phyloP scores from a whole-genome alignment of 92 coral and sea anemone species.

The Heliopora coerulea region DNA sequence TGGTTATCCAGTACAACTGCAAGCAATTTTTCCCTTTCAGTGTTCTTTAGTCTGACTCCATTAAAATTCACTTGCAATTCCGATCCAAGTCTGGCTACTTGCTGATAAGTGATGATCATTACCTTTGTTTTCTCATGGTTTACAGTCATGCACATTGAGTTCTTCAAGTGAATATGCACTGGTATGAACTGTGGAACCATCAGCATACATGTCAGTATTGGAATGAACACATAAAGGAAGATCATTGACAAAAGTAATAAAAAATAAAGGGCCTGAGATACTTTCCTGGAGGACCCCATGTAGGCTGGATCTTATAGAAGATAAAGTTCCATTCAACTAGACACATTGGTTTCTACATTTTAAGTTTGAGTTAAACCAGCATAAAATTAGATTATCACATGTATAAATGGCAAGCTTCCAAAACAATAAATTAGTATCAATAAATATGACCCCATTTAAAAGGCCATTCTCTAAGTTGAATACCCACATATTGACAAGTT shows the following conservation, averaged over 20 bases:
- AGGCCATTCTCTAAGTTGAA: conserved; percentile 37
- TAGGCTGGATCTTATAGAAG: neutral
- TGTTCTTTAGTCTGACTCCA: neutral
- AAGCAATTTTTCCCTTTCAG: neutral
- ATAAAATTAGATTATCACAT: neutral
- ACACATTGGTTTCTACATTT: conserved; percentile 13
- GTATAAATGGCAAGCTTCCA: conserved; percentile 15
- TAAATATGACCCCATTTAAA: conserved; percentile 19
- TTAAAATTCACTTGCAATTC: conserved; percentile 4
- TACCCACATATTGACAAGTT: conserved; percentile 25
- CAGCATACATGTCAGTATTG: conserved; percentile 50
- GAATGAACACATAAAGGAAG: conserved; percentile 47
- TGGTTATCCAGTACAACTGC: neutral
- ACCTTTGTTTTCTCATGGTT: conserved; percentile 14
- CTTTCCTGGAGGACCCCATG: conserved; percentile 51
- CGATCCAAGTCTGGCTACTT: neutral
- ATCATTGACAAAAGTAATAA: conserved; percentile 51
- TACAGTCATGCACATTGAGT: neutral
- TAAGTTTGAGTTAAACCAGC: conserved; percentile 19
- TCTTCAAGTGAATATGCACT: conserved; percentile 30
- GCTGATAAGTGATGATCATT: conserved; percentile 20
- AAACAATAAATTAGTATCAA: conserved; percentile 14
- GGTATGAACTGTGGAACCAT: conserved; percentile 51
- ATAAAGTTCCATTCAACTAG: conserved; percentile 11
- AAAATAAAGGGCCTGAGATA: conserved; percentile 56